Evolutionary conservation across 1,140 invertebrate species (phyloP).

Genomic region (Goniozus legneri): DNA sequence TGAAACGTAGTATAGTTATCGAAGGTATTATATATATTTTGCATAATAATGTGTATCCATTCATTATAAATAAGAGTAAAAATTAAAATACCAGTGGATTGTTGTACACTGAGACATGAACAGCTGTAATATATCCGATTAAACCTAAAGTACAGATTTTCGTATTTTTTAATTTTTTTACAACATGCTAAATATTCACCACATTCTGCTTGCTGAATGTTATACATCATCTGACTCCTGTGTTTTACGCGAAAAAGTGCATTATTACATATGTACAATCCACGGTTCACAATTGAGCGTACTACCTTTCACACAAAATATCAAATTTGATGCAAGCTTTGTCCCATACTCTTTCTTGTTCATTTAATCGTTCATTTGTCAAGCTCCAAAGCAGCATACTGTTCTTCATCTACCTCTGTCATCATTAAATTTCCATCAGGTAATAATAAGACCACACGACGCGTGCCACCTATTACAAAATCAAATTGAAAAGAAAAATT

Average conservation of each 20-base stretch:
- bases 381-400: conserved; percentile 69
- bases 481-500: conserved; percentile 24
- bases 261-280: conserved; percentile 49
- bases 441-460: conserved; percentile 73
- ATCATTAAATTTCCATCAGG: conserved; percentile 80
- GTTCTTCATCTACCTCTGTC: conserved; percentile 80
- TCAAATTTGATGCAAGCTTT: conserved; percentile 21
- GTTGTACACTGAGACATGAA: conserved; percentile 36
- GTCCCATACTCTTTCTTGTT: conserved; percentile 9
- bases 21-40: conserved; percentile 27
- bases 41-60: conserved; percentile 29
- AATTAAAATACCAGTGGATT: conserved; percentile 39
- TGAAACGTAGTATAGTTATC: conserved; percentile 26
- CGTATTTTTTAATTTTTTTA: conserved; percentile 26
- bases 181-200: conserved; percentile 21
- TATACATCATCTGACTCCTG: conserved; percentile 15
- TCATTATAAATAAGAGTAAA: conserved; percentile 34
- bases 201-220: conserved; percentile 17
- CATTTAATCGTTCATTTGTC: conserved; percentile 53
- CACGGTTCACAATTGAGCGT: conserved; percentile 26
- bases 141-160: conserved; percentile 25
- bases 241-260: conserved; percentile 28
- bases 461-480: conserved; percentile 64
- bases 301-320: conserved; percentile 22
- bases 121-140: conserved; percentile 31